These are phyloP conservation scores for Anthonomus grandis DNA, from an alignment of 1,140 invertebrate genomes.

Conservation along the genomic window DNA sequence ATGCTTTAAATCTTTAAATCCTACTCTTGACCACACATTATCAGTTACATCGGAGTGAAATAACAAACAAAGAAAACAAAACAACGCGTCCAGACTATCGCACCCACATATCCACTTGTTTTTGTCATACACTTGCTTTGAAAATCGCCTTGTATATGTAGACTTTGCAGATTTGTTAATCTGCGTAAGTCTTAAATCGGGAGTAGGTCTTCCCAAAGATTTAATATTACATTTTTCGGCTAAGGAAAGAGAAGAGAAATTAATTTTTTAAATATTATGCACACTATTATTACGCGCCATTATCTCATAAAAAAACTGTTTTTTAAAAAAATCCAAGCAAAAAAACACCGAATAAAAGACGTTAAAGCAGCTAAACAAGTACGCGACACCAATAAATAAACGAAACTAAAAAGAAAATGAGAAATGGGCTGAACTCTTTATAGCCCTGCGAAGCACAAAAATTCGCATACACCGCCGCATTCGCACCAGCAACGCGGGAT, in stretches of 20 bases:
- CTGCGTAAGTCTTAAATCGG: background rate
- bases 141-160: background rate
- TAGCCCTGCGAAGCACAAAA: too few species aligned
- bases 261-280: background rate
- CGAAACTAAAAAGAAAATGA: too few species aligned
- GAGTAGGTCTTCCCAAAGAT: background rate
- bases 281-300: too few species aligned
- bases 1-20: too few species aligned
- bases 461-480: too few species aligned
- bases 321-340: too few species aligned
- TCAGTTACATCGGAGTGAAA: constrained; percentile 5
- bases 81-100: constrained; percentile 13
- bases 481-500: too few species aligned
- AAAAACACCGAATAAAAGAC: too few species aligned
- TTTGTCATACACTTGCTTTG: background rate
- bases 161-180: background rate
- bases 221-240: background rate
- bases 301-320: too few species aligned
- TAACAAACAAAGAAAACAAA: constrained; percentile 21
- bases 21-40: background rate
- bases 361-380: too few species aligned
- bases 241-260: background rate
- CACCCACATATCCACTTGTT: constrained; percentile 13
- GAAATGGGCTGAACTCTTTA: too few species aligned
- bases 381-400: too few species aligned